Conservation (phyloP, 2,113 vertebrate species). For the Xiphorhynchus elegans region DNA sequence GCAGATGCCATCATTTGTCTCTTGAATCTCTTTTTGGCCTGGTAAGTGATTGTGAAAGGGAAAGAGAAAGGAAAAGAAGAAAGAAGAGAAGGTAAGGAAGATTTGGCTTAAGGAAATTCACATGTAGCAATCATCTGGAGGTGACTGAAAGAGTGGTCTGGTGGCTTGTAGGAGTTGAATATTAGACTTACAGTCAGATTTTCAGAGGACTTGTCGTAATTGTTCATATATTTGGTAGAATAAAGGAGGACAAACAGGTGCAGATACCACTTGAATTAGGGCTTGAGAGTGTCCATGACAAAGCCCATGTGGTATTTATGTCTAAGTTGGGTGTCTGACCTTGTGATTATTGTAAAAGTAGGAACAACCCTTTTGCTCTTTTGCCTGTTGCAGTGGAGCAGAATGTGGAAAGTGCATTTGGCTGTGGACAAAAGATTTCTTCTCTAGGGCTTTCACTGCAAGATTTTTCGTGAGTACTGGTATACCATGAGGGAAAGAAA, state of each 20-base stretch:
- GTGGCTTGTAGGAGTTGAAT: not conserved
- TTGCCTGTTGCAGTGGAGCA: not conserved
- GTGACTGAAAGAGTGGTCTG: not conserved
- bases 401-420: not conserved
- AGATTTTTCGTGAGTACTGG: not conserved
- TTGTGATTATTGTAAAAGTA: not conserved
- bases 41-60: not conserved
- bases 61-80: not conserved
- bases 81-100: not conserved
- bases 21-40: not conserved
- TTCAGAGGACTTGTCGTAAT: not conserved
- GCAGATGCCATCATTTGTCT: not conserved
- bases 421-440: conserved; percentile 20
- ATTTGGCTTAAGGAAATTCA: not conserved
- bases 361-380: not conserved
- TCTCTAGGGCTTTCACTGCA: not conserved
- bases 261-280: not conserved
- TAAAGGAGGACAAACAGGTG: not conserved
- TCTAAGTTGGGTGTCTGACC: not conserved
- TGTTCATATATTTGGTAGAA: not conserved
- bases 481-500: not conserved
- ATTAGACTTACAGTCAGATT: not conserved
- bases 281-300: not conserved
- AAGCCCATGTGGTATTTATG: not conserved
- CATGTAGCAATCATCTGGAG: not conserved